Percentiles rank a stretch among this genome's conserved stretches.
phyloP scores from a whole-genome alignment of 2,113 vertebrate genomes.

The Platanista minor region DNA sequence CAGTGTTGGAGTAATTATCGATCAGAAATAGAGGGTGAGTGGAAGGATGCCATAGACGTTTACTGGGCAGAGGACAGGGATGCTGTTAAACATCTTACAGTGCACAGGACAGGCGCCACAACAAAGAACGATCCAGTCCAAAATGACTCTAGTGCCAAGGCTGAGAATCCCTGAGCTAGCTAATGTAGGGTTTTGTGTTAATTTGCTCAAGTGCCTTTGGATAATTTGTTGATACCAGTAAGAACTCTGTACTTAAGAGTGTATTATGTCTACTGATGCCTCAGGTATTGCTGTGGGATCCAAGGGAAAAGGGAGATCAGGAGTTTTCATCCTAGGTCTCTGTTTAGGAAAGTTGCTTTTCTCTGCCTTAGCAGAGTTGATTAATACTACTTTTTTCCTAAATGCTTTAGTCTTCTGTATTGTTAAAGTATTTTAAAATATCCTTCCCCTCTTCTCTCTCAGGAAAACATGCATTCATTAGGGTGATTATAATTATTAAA shows the following conservation, averaged over 20 bases:
- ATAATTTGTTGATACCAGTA: background rate
- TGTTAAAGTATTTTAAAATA: background rate
- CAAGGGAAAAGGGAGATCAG: background rate
- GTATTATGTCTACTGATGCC: background rate
- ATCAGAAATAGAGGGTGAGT: background rate
- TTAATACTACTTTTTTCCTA: background rate
- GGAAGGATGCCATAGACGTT: background rate
- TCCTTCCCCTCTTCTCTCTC: background rate
- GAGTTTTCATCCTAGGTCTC: background rate
- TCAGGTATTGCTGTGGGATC: background rate
- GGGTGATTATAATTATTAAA: conserved; percentile 10
- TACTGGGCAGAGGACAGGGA: background rate
- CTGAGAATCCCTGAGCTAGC: background rate
- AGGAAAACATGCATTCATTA: background rate
- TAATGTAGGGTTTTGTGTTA: background rate
- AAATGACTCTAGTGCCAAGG: background rate
- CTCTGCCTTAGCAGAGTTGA: background rate
- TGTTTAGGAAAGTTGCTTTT: conserved; percentile 17
- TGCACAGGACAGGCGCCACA: background rate
- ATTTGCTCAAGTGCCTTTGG: background rate
- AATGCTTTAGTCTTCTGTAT: background rate
- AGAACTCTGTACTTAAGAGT: background rate
- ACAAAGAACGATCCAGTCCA: background rate
- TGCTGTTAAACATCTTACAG: background rate
- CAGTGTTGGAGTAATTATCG: background rate